Evolutionary conservation across 2,888 invertebrate species (phyloP).

Genomic region (Lepidochrysops patricia): DNA sequence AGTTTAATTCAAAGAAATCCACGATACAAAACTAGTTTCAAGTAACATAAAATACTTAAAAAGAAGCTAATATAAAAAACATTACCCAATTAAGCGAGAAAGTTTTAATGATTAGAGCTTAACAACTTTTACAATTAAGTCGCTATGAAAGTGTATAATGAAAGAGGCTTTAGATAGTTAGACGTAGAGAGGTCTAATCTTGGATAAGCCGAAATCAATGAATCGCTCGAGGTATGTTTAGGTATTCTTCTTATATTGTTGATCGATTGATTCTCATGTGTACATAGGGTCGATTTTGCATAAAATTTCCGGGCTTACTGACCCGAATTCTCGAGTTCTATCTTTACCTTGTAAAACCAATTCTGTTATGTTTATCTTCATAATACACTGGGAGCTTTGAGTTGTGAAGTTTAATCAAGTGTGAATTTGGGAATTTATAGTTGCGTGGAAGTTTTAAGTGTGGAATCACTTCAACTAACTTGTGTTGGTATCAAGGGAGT

Average conservation of each 20-base stretch:
- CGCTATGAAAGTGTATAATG: slow-evolving; percentile 27
- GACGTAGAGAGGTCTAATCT: slow-evolving; percentile 48
- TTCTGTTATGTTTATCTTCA: slow-evolving; percentile 30
- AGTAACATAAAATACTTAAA: neutral
- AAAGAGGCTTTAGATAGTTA: slow-evolving; percentile 33
- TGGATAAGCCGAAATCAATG: slow-evolving; percentile 56
- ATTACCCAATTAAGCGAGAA: slow-evolving; percentile 1
- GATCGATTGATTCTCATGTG: slow-evolving; percentile 25
- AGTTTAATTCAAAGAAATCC: neutral
- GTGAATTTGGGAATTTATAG: slow-evolving; percentile 5
- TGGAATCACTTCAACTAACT: neutral
- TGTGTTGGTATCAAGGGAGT: neutral
- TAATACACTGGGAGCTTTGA: neutral
- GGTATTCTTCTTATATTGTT: slow-evolving; percentile 27
- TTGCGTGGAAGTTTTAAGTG: slow-evolving; percentile 1
- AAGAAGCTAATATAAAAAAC: slow-evolving; percentile 3
- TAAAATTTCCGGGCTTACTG: slow-evolving; percentile 20
- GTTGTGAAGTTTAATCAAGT: slow-evolving; percentile 1
- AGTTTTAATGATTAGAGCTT: slow-evolving; percentile 1
- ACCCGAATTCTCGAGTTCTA: slow-evolving; percentile 13
- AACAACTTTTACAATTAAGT: slow-evolving; percentile 10
- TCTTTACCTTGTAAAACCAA: slow-evolving; percentile 30
- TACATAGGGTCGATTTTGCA: slow-evolving; percentile 23
- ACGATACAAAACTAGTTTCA: neutral
- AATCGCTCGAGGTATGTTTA: slow-evolving; percentile 32